Evolutionary conservation across 2,113 vertebrate species (phyloP), one percentile per base, ranked within the genome.

Genomic region (Dryoscopus gambensis): DNA sequence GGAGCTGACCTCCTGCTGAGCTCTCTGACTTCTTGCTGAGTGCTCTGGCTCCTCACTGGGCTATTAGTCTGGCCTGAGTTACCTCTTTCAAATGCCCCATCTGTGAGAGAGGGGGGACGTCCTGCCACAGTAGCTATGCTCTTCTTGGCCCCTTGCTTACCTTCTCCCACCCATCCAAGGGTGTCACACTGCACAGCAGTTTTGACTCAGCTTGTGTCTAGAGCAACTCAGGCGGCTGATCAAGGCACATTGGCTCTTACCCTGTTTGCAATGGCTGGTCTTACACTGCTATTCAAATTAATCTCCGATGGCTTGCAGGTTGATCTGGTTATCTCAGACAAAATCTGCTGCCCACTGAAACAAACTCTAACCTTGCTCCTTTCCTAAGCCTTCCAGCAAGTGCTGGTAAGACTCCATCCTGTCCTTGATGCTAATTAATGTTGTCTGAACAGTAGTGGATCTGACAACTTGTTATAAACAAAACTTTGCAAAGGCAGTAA

Each of bases 181-280:
- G 0, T 17, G 8, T 13, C 27, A 67, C 0, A 0, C 21, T 47
- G 42, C 17, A 28, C 42, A 57, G 52, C 9, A 47, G 22, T 68
- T 81, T 57, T 27, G 64, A 18, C n/a, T 49, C 28, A 16, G 28
- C 13, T 13, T 46, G 7, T 27, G 11, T 28, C 35, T 59, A n/a
- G 64, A 49, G 28, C 5, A 59, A 5, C 18, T n/a, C 22, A 49
- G 18, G 18, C 42, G 47, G 37, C 14, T 52, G 11, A 68, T n/a
- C 28, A 49, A 59, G n/a, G 35, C n/a, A 49, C 7, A 7, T 40
- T 57, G 28, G 18, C n/a, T 81, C 52, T 49, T 16, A 68, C 7
- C 8, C 13, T 33, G 22, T 39, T 47, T 57, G 7, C n/a, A 49
- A 4, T 40, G n/a, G 42, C 53, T 68, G 53, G 28, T 37, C 16